Evolutionary conservation across 1,140 invertebrate species (phyloP).

Genomic region (Batillaria attramentaria): DNA sequence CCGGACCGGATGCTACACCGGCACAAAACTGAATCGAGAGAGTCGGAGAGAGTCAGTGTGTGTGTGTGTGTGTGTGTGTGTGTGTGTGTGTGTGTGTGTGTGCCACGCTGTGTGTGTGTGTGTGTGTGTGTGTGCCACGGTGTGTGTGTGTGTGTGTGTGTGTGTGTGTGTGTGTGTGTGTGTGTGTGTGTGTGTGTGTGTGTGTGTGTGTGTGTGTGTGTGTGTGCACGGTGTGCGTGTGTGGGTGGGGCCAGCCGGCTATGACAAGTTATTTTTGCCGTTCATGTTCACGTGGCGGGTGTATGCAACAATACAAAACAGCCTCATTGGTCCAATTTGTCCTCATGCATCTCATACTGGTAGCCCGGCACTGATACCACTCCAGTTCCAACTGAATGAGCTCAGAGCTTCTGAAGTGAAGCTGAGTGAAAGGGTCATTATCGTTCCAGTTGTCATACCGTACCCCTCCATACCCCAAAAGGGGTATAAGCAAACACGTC

Average conservation of each 20-base stretch:
- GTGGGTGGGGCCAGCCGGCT: background rate
- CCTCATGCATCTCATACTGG: background rate
- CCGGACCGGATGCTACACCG: no score
- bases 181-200: background rate
- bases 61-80: no score
- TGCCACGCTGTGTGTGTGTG: no score
- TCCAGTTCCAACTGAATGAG: background rate
- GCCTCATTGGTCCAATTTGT: background rate
- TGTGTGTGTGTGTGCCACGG: background rate
- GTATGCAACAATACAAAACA: background rate
- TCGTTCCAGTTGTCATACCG: no score
- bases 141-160: background rate
- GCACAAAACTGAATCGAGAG: no score
- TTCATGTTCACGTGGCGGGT: no score
- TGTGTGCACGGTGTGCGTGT: background rate
- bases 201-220: background rate
- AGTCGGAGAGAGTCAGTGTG: no score
- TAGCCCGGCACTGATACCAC: background rate
- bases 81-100: no score
- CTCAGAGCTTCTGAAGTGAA: background rate
- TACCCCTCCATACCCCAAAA: no score
- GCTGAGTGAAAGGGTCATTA: background rate
- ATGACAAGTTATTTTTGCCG: background rate
- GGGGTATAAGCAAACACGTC: no score
- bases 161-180: constrained; percentile 2